Conservation (phyloP, 2,797 vertebrate genomes). For the Sebastolobus alascanus region DNA sequence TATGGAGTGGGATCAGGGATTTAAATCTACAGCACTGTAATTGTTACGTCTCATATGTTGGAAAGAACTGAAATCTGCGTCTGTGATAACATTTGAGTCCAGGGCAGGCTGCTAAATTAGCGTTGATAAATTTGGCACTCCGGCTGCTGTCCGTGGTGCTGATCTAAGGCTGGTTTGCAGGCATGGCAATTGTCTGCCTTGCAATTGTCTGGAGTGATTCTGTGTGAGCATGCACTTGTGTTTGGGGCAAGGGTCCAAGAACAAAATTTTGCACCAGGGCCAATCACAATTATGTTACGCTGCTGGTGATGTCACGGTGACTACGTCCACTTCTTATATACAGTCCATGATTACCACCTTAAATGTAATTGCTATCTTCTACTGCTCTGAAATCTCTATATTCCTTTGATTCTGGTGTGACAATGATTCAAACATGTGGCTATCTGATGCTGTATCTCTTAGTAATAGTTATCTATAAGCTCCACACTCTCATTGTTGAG, state of each 20-base stretch:
- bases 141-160: not conserved
- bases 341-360: not conserved
- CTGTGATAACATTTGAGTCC: not conserved
- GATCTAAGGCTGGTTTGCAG: not conserved
- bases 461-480: slow-evolving; percentile 55
- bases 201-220: not conserved
- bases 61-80: not conserved
- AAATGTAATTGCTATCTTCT: slow-evolving; percentile 17
- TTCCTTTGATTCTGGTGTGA: slow-evolving; percentile 9
- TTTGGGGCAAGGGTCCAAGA: no score
- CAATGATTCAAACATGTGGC: slow-evolving; percentile 28
- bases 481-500: slow-evolving; percentile 45
- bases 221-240: not conserved
- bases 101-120: not conserved
- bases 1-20: not conserved
- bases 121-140: not conserved
- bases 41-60: not conserved
- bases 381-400: slow-evolving; percentile 6
- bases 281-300: not conserved
- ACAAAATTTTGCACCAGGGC: not conserved
- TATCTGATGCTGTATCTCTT: slow-evolving; percentile 52
- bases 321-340: not conserved
- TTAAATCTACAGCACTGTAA: not conserved
- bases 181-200: not conserved
- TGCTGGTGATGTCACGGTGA: not conserved